A percentile compares a stretch with the other conserved stretches of the same genome.
Evolutionary conservation across 2,797 vertebrate genomes (phyloP).

Genomic region (Muscicapa striata): DNA sequence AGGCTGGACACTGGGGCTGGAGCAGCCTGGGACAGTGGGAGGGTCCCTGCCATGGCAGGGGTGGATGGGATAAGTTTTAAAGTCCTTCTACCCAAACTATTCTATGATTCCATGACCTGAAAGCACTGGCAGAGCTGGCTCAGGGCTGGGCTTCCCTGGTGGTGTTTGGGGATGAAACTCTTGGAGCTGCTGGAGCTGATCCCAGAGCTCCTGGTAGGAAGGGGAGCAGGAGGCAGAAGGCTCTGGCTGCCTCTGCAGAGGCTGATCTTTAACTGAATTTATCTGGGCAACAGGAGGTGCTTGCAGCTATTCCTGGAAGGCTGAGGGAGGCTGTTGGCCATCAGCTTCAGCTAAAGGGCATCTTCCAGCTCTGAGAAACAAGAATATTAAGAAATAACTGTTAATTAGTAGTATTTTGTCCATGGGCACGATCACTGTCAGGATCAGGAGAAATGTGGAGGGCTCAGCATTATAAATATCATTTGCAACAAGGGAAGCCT

Average conservation of each 20-base stretch:
- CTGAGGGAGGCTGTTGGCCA: constrained; percentile 3
- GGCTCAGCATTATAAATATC: not conserved
- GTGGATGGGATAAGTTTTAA: rapidly evolving
- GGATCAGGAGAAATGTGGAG: not conserved
- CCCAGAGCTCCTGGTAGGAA: not conserved
- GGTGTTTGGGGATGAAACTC: not conserved
- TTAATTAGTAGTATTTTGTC: not conserved
- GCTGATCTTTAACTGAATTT: not conserved
- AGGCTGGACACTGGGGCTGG: not conserved
- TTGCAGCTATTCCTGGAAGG: not conserved
- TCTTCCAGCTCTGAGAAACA: not conserved
- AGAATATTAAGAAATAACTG: not conserved
- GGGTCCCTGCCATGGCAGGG: not conserved
- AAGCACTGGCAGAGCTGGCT: not conserved
- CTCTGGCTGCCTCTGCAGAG: not conserved
- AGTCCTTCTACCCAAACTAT: not conserved
- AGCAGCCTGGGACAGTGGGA: not conserved
- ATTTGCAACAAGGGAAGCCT: not conserved
- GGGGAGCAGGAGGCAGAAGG: not conserved
- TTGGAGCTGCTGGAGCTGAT: not conserved
- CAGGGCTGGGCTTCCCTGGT: not conserved
- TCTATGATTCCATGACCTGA: not conserved
- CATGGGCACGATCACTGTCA: not conserved
- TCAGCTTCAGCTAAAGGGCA: not conserved
- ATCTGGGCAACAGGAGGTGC: not conserved